These are phyloP conservation scores for Microtus richardsoni DNA, from an alignment of 2,113 vertebrate species.

Conservation along the genomic window DNA sequence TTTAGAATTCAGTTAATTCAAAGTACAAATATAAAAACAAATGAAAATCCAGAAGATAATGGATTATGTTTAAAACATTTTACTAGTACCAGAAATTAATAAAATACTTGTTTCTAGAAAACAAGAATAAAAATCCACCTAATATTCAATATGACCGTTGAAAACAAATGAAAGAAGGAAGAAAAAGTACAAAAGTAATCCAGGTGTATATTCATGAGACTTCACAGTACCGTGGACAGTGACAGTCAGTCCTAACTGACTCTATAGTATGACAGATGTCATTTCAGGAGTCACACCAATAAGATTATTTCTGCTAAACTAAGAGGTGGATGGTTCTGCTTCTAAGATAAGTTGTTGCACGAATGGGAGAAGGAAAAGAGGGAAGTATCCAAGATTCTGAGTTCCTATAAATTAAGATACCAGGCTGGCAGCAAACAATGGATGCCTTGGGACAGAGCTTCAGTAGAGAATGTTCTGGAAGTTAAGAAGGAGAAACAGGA, in stretches of 20 bases:
- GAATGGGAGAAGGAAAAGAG: neutral
- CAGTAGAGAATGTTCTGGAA: neutral
- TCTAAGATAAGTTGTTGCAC: neutral
- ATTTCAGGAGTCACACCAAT: neutral
- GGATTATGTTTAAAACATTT: neutral
- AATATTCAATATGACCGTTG: neutral
- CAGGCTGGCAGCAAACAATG: neutral
- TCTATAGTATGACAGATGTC: neutral
- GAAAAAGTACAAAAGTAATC: neutral
- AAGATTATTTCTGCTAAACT: neutral
- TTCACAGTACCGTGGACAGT: neutral
- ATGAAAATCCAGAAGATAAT: neutral
- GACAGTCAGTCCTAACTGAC: neutral
- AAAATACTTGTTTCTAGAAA: neutral
- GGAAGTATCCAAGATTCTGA: neutral
- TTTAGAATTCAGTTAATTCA: neutral
- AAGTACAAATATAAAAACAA: neutral
- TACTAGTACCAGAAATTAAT: neutral
- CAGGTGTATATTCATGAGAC: neutral
- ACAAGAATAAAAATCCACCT: neutral
- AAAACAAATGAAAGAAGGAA: neutral
- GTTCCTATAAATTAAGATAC: neutral
- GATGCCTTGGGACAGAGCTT: rapidly evolving
- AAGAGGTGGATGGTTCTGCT: neutral
- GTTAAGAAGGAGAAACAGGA: neutral